Base-by-base conservation (phyloP, 2,888 invertebrate genomes). In the Ennomos fuscantarius region DNA sequence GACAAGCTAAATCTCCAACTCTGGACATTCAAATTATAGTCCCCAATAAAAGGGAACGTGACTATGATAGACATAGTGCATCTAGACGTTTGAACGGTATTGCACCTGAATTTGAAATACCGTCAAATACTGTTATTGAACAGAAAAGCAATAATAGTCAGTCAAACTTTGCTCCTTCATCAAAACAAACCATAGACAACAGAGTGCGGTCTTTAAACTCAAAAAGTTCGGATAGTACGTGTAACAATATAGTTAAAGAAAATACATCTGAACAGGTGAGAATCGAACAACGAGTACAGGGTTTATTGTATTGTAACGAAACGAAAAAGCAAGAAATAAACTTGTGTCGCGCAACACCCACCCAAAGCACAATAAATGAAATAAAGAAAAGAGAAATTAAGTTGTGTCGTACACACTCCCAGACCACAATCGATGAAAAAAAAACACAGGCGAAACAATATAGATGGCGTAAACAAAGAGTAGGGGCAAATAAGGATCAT, bases 401-500 rank as follows among this genome's bases (percentile, higher is more conserved):
- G 13, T 40, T 31, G 31, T n/a, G 1, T 9, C 46, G 31, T 9
- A 31, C 8, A 11, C 15, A 24, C 10, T n/a, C 31, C n/a, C 31
- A 59, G 52, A 45, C 39, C 33, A 8, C 34, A n/a, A 42, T 31
- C 15, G 42, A 52, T 31, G 63, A 65, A 47, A 64, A 64, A 46
- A 63, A 37, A 53, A 53, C 32, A 13, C 65, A 66, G 11, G 75
- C 68, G 45, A 78, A 66, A 56, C 65, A 71, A 49, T 79, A 74
- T 34, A 79, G 76, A 66, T 84, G 84, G 82, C 75, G 79, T 10
- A 76, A 73, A 65, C 72, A 68, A 62, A 61, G 64, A 61, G 24
- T 24, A 32, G 33, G 13, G 9, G 10, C 32, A 12, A 9, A 11
- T 6, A 8, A n/a, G 36, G 9, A n/a, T n/a, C 33, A 5, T 12